Evolutionary conservation across 1,140 invertebrate genomes (phyloP).

Genomic region (Paralvinella palmiformis): DNA sequence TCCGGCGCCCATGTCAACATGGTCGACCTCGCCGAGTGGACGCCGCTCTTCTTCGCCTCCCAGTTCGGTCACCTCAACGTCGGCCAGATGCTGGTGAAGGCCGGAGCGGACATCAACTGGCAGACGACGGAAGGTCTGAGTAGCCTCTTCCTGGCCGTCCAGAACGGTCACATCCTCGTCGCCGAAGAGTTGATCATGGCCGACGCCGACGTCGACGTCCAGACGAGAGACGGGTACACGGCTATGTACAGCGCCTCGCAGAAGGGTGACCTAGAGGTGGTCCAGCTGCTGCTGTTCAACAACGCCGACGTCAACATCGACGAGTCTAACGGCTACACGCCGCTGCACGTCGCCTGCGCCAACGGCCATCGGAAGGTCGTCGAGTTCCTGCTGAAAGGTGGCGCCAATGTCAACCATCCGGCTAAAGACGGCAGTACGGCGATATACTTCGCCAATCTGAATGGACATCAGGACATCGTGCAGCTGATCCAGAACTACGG

Average conservation of each 20-base stretch:
- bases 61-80: slow-evolving; percentile 18
- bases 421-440: slow-evolving; percentile 14
- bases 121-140: slow-evolving; percentile 2
- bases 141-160: slow-evolving; percentile 19
- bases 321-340: slow-evolving; percentile 18
- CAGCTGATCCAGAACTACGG: slow-evolving; percentile 1
- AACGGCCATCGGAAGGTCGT: slow-evolving; percentile 20
- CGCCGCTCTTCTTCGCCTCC: slow-evolving; percentile 22
- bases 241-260: slow-evolving; percentile 16
- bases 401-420: slow-evolving; percentile 7
- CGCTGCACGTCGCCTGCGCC: slow-evolving; percentile 20
- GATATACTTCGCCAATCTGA: slow-evolving; percentile 18
- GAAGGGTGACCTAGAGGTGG: slow-evolving; percentile 18
- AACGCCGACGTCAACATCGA: slow-evolving; percentile 12
- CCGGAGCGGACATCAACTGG: slow-evolving; percentile 13
- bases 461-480: slow-evolving; percentile 22
- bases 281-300: slow-evolving; percentile 22
- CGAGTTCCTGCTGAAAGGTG: slow-evolving; percentile 18
- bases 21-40: slow-evolving; percentile 15
- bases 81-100: slow-evolving; percentile 12
- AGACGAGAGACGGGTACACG: slow-evolving; percentile 15
- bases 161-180: slow-evolving; percentile 20
- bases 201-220: slow-evolving; percentile 5
- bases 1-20: slow-evolving; percentile 12
- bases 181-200: slow-evolving; percentile 15